Base-by-base conservation (phyloP, 2,113 vertebrate genomes). In the Ceyx margarethae region DNA sequence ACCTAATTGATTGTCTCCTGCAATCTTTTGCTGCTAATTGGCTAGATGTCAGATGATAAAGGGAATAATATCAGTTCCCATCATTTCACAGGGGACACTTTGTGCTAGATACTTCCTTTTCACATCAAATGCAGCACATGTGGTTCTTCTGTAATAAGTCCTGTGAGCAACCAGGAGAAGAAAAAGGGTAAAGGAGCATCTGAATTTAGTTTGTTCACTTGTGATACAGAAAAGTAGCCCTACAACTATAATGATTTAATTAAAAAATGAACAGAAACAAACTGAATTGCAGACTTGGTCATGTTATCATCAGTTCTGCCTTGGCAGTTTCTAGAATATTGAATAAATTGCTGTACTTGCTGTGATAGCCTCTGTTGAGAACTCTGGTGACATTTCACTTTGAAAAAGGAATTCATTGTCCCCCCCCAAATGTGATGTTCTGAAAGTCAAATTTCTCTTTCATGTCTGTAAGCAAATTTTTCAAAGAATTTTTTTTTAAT, bases 11-110 rank as follows among this genome's bases (percentile, higher is more conserved):
- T 96, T 85, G 80, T 77, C 53, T 67, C 50, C 71, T 89, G 66
- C 77, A 86, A 68, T 92, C 80, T 85, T 78, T 82, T 72, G 85
- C 87, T 95, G 92, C 77, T 96, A 91, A 96, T 96, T 95, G 90
- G 87, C 45, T 67, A 65, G n/a, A 75, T 78, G 82, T 68, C 85
- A 74, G 53, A 48, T 64, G 75, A 92, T 33, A 74, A 81, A 89
- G 73, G 46, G 85, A 90, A 79, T 64, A 51, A 45, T 61, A 58
- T 43, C 73, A 46, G 51, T 43, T 82, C 79, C 92, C 29, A 69
- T 28, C 25, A 15, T 90, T 90, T 54, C 88, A 51, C 33, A 58
- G 87, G 80, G 79, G 35, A 29, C 9, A 9, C 22, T 94, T 87
- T 74, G 45, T 56, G 17, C 83, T 74, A 71, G 93, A 76, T 31